Percentiles rank a stretch among this genome's conserved stretches.
Conservation (phyloP, 2,888 invertebrate genomes). For the Caenorhabditis drosophilae region DNA sequence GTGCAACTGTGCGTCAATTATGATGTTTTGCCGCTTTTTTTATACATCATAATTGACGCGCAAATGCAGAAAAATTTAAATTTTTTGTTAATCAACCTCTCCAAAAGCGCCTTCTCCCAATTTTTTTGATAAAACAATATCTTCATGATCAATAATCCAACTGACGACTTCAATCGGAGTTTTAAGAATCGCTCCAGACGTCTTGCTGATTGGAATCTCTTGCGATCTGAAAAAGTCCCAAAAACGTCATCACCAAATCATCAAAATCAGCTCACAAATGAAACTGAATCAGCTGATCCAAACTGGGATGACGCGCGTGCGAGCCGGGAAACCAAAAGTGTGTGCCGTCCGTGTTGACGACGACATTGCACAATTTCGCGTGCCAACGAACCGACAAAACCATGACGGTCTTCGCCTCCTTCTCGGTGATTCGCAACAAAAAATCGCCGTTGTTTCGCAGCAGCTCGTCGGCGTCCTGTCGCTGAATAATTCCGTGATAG, state of each 20-base stretch:
- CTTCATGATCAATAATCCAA: conserved; percentile 60
- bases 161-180: conserved; percentile 40
- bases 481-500: conserved; percentile 45
- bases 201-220: conserved; percentile 39
- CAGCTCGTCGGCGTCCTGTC: conserved; percentile 52
- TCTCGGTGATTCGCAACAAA: conserved; percentile 52
- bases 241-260: background rate
- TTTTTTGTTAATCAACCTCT: conserved; percentile 35
- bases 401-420: conserved; percentile 44
- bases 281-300: too few species aligned
- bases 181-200: conserved; percentile 31
- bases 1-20: too few species aligned
- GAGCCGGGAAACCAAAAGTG: conserved; percentile 37
- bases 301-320: too few species aligned
- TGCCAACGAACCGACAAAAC: conserved; percentile 48
- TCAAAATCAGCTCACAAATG: conserved; percentile 4
- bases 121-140: conserved; percentile 50
- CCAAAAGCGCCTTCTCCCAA: conserved; percentile 65
- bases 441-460: conserved; percentile 55
- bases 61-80: background rate
- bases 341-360: conserved; percentile 36
- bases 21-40: too few species aligned
- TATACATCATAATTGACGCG: too few species aligned
- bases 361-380: conserved; percentile 47
- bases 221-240: conserved; percentile 25